Conservation (phyloP, 2,888 invertebrate species). For the Sepioteuthis lessoniana region DNA sequence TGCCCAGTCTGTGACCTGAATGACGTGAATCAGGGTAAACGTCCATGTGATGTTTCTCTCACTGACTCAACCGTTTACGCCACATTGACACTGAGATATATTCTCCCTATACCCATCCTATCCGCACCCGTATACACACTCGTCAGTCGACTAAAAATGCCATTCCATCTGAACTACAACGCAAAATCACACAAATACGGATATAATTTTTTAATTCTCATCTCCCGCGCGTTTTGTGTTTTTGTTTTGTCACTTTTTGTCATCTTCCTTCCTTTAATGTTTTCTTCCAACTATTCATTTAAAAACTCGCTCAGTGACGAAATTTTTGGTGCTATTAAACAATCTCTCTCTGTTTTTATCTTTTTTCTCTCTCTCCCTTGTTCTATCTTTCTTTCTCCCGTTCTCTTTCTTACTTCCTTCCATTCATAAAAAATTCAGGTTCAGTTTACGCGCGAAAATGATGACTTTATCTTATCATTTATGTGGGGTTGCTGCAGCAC, state of each 20-base stretch:
- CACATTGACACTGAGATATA: not conserved
- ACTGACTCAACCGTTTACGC: slow-evolving; percentile 10
- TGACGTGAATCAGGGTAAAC: not conserved
- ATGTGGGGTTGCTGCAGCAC: not conserved
- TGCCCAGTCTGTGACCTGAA: not conserved
- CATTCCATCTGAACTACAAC: not conserved
- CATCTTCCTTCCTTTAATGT: not conserved
- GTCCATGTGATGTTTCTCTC: slow-evolving; percentile 15
- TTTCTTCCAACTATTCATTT: not conserved
- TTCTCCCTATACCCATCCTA: not conserved
- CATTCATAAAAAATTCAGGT: not conserved
- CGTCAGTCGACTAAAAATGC: not conserved
- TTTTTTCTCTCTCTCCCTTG: not conserved
- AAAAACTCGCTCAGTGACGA: not conserved
- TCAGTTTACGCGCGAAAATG: not conserved
- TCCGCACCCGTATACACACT: not conserved
- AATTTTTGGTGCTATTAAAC: not conserved
- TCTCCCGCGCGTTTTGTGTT: not conserved
- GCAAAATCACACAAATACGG: not conserved
- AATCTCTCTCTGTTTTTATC: not conserved
- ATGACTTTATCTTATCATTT: not conserved
- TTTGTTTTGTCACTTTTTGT: not conserved
- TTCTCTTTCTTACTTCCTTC: not conserved
- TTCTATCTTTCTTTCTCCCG: not conserved
- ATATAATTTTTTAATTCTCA: not conserved